Evolutionary conservation across 2,888 invertebrate genomes (phyloP), one percentile per base, ranked within the genome.

Genomic region (Athalia rosae): DNA sequence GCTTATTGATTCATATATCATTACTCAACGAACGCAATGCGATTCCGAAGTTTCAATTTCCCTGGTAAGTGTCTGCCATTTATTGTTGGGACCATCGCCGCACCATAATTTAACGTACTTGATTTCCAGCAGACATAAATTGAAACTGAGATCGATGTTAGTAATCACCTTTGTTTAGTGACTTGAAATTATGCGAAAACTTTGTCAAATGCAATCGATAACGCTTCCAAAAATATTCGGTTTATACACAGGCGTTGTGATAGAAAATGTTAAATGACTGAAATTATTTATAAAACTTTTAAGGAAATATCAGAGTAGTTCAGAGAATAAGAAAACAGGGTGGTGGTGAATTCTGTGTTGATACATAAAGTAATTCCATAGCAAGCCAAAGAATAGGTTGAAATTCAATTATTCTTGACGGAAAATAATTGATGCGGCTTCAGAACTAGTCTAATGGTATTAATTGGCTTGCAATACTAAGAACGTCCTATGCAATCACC

Each of bases 11-110:
- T 58, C 4, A 45, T 71, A 71, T 8, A 58, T 58, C 13, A 58
- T 71, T 58, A 45, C 50, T 50, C 28, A 28, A 53, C 53, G 53
- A 7, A 67, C 50, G 50, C 58, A 43, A 71, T 58, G 71, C 71
- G 58, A 71, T 71, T 71, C 71, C 58, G 71, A 71, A 56, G n/a
- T 71, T 56, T 56, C 56, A 43, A 56, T 71, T 71, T 58, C n/a
- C 45, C 71, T 71, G 71, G 74, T 74, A 74, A 74, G 74, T 74
- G 61, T 74, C 28, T 61, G 8, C 48, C 13, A 45, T 43, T 45
- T 56, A 13, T 58, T 71, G 6, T 43, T 7, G 41, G 13, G 45
- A 47, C 7, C 8, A 64, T 64, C 47, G 7, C 45, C 13, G 47
- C 13, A 47, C 50, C 45, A 8, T 43, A 45, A 71, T 56, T 9